Base-by-base conservation (phyloP, 1,140 invertebrate species). In the Procambarus clarkii region DNA sequence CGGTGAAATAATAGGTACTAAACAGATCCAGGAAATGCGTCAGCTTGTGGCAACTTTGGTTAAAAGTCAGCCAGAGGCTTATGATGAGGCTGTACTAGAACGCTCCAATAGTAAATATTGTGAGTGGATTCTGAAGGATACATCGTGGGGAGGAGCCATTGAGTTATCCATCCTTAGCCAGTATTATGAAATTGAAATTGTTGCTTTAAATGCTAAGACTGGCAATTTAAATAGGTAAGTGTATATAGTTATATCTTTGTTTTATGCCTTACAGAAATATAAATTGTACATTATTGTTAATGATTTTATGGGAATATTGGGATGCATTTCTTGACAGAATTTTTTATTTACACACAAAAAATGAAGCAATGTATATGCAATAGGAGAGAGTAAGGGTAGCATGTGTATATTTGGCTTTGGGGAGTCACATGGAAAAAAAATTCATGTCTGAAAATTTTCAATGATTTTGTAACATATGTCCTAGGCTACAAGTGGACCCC, bases 131-230 rank as follows among this genome's bases (percentile, higher is more conserved):
- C 95, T 96, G 69, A 92, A 94, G 92, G 94, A 94, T 48, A 92
- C 93, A 46, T 94, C 98, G 0, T 99, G 98, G 98, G 98, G 98
- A 91, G 98, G 98, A 93, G 98, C 97, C 76, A 99, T 99, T 93
- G 98, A 99, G 95, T 95, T 98, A 4, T 95, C 98, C 3, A 97
- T 99, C 89, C 94, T 99, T n/a, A 97, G 97, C 4, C 96, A 96
- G 93, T 97, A 97, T 94, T 99, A 97, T 95, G 96, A 97, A 69
- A 94, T 98, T 91, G 98, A 99, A 95, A 99, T 99, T 94, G 98
- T 97, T 93, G 98, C 99, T 9, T 97, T 99, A 4, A 97, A 99
- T 94, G 98, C 97, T 69, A 96, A 98, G 91, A 98, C 98, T 95
- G 96, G 96, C 50, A 97, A 97, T 89, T 97, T 99, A 58, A 98